Conservation (phyloP, 2,113 vertebrate genomes). For the Lichenostomus cassidix region DNA sequence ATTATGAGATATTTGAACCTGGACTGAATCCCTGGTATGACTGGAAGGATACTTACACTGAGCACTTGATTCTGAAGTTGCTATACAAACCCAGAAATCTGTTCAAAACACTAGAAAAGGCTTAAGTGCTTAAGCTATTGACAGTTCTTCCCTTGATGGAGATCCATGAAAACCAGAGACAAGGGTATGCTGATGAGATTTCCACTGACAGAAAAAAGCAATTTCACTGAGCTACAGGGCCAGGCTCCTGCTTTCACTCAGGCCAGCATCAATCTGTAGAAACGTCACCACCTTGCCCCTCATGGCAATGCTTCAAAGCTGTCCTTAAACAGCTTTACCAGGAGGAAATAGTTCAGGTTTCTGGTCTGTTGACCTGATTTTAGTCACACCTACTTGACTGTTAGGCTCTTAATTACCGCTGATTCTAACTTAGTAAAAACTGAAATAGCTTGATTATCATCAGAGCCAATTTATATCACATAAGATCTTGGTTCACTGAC, state of each 20-base stretch:
- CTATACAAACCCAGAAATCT: not conserved
- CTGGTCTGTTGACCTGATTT: not conserved
- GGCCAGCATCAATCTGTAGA: not conserved
- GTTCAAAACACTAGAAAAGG: conserved; percentile 27
- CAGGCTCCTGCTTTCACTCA: not conserved
- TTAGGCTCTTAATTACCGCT: not conserved
- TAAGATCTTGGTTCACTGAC: not conserved
- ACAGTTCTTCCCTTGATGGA: conserved; percentile 26
- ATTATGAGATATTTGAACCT: not conserved
- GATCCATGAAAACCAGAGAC: not conserved
- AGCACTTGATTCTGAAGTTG: conserved; percentile 1
- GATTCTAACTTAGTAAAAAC: not conserved
- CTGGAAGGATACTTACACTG: not conserved
- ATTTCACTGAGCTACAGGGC: not conserved
- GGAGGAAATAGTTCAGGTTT: not conserved
- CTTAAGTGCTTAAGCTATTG: conserved; percentile 4
- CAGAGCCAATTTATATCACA: not conserved
- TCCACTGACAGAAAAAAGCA: not conserved
- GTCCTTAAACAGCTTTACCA: not conserved
- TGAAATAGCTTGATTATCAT: not conserved
- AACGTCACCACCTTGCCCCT: not conserved
- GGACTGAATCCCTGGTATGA: conserved; percentile 17
- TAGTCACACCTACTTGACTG: not conserved
- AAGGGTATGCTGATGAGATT: conserved; percentile 1
- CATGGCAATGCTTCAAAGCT: not conserved